Percentiles rank a stretch among this genome's conserved stretches.
These are phyloP conservation scores for Bettongia penicillata DNA, from an alignment of 2,113 vertebrate genomes.

Conservation along the genomic window DNA sequence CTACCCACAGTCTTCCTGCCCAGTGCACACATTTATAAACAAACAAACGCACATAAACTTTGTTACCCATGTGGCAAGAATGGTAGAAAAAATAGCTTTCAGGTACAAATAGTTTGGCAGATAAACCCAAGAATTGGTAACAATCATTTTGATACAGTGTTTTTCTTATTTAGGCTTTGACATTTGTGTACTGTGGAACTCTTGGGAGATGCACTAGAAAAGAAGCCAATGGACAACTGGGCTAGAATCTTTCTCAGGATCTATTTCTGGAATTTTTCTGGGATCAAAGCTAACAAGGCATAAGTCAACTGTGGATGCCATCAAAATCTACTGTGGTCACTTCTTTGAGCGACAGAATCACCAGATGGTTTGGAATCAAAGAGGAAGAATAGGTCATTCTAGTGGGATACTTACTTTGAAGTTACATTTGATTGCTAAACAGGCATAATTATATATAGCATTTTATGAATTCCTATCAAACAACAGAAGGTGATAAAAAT, in stretches of 20 bases:
- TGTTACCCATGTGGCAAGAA: neutral
- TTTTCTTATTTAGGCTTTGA: neutral
- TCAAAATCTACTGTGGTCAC: neutral
- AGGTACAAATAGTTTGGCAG: neutral
- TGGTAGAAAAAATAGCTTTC: neutral
- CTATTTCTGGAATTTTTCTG: neutral
- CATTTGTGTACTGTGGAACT: neutral
- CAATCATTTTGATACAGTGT: neutral
- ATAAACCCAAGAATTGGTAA: neutral
- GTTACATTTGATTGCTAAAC: neutral
- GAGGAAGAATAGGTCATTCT: neutral
- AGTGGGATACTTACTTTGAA: neutral
- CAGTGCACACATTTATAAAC: neutral
- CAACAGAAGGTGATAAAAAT: neutral
- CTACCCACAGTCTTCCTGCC: neutral
- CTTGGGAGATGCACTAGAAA: neutral
- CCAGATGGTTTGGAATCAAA: neutral
- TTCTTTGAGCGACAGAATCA: neutral
- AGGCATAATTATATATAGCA: neutral
- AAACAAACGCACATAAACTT: neutral
- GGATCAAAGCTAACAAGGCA: neutral
- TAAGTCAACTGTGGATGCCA: neutral
- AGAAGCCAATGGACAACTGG: neutral
- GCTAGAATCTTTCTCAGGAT: neutral
- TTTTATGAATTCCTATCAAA: neutral